Conservation (phyloP, 2,888 invertebrate species). For the Xiphydria camelus region DNA sequence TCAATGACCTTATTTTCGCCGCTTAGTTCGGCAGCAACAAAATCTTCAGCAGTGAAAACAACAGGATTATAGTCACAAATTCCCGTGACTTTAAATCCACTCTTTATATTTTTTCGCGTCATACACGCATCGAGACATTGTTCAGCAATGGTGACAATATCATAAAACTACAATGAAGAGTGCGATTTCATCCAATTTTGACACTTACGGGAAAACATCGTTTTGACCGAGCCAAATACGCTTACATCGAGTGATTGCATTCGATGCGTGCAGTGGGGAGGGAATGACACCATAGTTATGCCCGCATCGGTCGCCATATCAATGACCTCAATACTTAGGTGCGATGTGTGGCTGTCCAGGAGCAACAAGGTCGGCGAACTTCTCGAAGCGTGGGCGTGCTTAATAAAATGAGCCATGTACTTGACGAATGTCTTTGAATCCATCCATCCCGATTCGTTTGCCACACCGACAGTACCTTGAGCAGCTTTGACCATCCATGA, state of each 20-base stretch:
- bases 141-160: constrained; percentile 9
- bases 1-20: constrained; percentile 7
- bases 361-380: constrained; percentile 17
- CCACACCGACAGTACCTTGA: constrained; percentile 23
- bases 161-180: constrained; percentile 6
- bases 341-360: no score
- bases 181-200: constrained; percentile 10
- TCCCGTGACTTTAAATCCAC: constrained; percentile 19
- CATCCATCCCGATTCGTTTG: constrained; percentile 39
- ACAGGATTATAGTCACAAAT: constrained; percentile 19
- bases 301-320: constrained; percentile 36
- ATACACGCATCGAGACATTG: constrained; percentile 17
- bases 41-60: constrained; percentile 20
- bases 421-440: constrained; percentile 30
- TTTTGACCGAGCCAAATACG: constrained; percentile 4
- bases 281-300: constrained; percentile 24
- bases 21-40: constrained; percentile 16
- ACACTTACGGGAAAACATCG: constrained; percentile 6
- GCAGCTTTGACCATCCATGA: constrained; percentile 8
- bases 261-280: constrained; percentile 35
- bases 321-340: constrained; percentile 24
- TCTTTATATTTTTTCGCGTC: constrained; percentile 18
- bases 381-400: constrained; percentile 10
- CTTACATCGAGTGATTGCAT: constrained; percentile 9
- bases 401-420: constrained; percentile 22